A percentile compares a stretch with the other conserved stretches of the same genome.
Evolutionary conservation across 1,140 invertebrate genomes (phyloP).

Genomic region (Halesus radiatus): DNA sequence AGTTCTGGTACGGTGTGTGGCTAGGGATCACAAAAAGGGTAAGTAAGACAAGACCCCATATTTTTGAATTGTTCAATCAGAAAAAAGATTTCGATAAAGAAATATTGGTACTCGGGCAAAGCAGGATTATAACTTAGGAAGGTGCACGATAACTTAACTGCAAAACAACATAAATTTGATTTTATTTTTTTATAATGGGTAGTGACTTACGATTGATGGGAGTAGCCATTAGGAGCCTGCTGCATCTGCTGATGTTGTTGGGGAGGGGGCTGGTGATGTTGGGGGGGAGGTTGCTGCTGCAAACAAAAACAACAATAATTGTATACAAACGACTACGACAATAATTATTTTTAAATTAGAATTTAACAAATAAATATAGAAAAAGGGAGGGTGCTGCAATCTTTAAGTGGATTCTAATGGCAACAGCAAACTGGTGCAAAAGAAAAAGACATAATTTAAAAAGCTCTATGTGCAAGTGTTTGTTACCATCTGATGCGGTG

Average conservation of each 20-base stretch:
- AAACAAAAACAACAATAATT: slow-evolving; percentile 7
- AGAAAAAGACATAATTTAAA: too few species aligned
- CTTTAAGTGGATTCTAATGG: too few species aligned
- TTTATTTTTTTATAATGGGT: neutral
- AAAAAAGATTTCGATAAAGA: too few species aligned
- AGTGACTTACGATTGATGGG: slow-evolving; percentile 21
- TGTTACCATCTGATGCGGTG: slow-evolving; percentile 28
- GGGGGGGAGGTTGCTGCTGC: slow-evolving; percentile 31
- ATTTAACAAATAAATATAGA: too few species aligned
- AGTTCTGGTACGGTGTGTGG: slow-evolving; percentile 45
- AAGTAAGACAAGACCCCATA: too few species aligned
- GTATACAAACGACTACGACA: neutral
- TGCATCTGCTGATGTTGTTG: slow-evolving; percentile 11
- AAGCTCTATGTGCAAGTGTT: too few species aligned
- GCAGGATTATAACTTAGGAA: too few species aligned
- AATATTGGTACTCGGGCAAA: too few species aligned
- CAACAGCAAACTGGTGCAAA: too few species aligned
- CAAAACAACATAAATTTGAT: neutral
- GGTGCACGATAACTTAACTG: neutral
- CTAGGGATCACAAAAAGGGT: slow-evolving; percentile 7
- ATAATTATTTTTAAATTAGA: too few species aligned
- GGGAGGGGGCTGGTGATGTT: slow-evolving; percentile 23
- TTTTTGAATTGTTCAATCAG: too few species aligned
- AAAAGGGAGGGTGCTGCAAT: too few species aligned
- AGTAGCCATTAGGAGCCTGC: slow-evolving; percentile 17